A percentile compares a stretch with the other conserved stretches of the same genome.
phyloP scores from a whole-genome alignment of 2,888 invertebrate species.

The Dexiosoma caninum region DNA sequence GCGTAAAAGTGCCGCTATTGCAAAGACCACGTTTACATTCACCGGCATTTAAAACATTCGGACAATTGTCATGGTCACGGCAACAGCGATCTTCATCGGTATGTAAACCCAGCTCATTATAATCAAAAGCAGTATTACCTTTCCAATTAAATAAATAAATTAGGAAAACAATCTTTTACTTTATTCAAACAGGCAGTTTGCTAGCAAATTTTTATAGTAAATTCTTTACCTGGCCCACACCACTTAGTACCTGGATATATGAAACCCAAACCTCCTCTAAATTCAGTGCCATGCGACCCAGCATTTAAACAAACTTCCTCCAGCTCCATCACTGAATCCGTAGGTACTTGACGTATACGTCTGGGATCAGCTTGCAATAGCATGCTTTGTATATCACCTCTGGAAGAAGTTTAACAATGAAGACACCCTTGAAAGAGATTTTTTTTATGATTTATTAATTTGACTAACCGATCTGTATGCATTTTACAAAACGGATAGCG shows the following conservation, averaged over 20 bases:
- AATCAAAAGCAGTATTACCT: slow-evolving; percentile 81
- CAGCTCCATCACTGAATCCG: slow-evolving; percentile 80
- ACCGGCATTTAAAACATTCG: slow-evolving; percentile 80
- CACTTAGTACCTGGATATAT: slow-evolving; percentile 86
- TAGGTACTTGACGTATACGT: slow-evolving; percentile 81
- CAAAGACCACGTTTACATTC: slow-evolving; percentile 82
- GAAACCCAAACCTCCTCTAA: slow-evolving; percentile 79
- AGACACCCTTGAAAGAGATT: not conserved
- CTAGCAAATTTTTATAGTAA: no score
- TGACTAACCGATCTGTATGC: slow-evolving; percentile 80
- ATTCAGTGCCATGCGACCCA: slow-evolving; percentile 74
- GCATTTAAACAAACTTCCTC: slow-evolving; percentile 80
- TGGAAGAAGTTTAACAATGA: slow-evolving; percentile 58
- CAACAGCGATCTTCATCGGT: slow-evolving; percentile 85
- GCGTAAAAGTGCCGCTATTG: slow-evolving; percentile 83
- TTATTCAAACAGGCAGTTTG: no score
- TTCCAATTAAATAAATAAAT: not conserved
- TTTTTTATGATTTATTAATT: not conserved
- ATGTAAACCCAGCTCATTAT: slow-evolving; percentile 83
- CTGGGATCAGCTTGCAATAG: slow-evolving; percentile 80
- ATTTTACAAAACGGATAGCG: slow-evolving; percentile 81
- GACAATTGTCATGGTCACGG: slow-evolving; percentile 85
- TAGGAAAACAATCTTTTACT: not conserved
- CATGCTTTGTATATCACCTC: slow-evolving; percentile 82
- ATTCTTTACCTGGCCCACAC: slow-evolving; percentile 85